phyloP scores from a whole-genome alignment of 2,797 vertebrate species.

The Liasis olivaceus region DNA sequence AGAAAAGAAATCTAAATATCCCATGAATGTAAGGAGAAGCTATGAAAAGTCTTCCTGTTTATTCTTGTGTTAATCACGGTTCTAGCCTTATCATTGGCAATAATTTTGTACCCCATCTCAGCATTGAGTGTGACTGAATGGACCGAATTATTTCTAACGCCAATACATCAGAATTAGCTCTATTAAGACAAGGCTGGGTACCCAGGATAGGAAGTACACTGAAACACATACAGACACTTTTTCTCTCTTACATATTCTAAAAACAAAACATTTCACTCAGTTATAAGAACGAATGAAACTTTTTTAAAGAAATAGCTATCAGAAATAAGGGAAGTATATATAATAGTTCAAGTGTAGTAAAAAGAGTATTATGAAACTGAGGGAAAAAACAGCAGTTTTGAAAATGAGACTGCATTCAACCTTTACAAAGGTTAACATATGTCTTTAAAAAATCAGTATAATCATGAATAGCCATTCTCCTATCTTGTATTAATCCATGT shows the following conservation, averaged over 20 bases:
- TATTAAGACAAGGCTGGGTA: neutral
- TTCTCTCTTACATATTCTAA: neutral
- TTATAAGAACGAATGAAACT: neutral
- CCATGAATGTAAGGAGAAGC: neutral
- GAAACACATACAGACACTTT: no score
- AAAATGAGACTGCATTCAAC: neutral
- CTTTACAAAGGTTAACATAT: neutral
- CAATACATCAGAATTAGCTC: neutral
- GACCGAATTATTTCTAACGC: neutral
- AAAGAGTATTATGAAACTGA: neutral
- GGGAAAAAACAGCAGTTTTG: neutral
- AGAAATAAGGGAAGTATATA: neutral
- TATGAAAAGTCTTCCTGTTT: neutral
- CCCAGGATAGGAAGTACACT: neutral
- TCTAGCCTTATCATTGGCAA: neutral
- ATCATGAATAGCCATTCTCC: neutral
- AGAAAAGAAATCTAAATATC: neutral
- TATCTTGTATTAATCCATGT: neutral
- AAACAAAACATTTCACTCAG: neutral
- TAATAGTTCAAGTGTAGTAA: neutral
- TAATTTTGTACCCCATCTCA: neutral
- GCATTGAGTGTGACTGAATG: neutral
- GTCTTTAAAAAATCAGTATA: neutral
- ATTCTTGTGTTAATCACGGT: neutral
- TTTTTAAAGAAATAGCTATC: neutral